phyloP scores from a whole-genome alignment of 2,113 vertebrate species.

The Glaucomys volans region DNA sequence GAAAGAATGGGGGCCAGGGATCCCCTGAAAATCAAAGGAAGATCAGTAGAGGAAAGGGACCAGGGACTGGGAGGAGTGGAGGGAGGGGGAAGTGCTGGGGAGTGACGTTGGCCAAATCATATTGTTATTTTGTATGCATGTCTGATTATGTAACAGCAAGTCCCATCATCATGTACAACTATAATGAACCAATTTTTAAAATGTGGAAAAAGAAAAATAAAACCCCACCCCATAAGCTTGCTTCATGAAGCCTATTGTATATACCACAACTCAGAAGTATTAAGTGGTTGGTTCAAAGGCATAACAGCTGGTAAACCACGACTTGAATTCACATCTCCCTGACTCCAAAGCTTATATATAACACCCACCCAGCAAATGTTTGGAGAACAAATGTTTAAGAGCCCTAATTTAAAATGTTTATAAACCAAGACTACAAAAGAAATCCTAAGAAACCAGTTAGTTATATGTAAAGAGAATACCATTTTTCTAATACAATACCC shows the following conservation, averaged over 20 bases:
- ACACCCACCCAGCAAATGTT: neutral
- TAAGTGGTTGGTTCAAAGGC: neutral
- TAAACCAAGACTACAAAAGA: neutral
- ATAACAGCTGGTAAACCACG: neutral
- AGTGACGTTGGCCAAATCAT: too few relatives aligned
- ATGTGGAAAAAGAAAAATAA: too few relatives aligned
- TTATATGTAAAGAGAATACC: neutral
- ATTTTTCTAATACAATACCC: neutral
- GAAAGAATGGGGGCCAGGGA: too few relatives aligned
- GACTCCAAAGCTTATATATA: neutral
- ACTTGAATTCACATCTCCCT: constrained; percentile 21
- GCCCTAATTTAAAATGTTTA: neutral
- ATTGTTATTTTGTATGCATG: too few relatives aligned
- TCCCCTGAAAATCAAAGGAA: too few relatives aligned
- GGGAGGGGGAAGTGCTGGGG: too few relatives aligned
- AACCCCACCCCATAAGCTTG: neutral
- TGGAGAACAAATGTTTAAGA: constrained; percentile 22
- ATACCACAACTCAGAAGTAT: neutral
- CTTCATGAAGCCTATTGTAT: neutral
- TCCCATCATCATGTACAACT: too few relatives aligned
- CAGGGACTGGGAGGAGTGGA: too few relatives aligned
- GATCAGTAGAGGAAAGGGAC: too few relatives aligned
- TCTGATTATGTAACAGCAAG: too few relatives aligned
- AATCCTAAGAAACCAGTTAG: neutral
- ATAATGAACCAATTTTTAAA: too few relatives aligned